These are phyloP conservation scores for Wasmannia auropunctata DNA, from an alignment of 1,140 invertebrate genomes.

Conservation along the genomic window DNA sequence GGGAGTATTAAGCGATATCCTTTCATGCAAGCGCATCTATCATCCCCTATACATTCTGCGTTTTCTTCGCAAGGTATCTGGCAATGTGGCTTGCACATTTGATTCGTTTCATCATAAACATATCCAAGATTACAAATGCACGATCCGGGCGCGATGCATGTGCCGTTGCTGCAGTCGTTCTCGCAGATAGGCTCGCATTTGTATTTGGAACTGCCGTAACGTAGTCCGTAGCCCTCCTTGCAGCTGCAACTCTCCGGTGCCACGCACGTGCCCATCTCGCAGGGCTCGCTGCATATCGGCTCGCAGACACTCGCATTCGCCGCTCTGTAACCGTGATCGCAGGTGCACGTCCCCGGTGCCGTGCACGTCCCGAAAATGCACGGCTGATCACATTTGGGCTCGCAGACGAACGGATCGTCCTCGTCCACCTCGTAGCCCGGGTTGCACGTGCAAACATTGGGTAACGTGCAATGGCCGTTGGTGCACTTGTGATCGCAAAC, in stretches of 20 bases:
- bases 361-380: slow-evolving; percentile 20
- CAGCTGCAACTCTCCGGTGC: slow-evolving; percentile 65
- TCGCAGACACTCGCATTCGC: not conserved
- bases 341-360: not conserved
- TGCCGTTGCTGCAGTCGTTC: slow-evolving; percentile 44
- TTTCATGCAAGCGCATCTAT: not conserved
- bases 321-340: slow-evolving; percentile 38
- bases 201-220: not conserved
- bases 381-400: slow-evolving; percentile 6
- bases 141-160: slow-evolving; percentile 58
- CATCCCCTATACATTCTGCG: not conserved
- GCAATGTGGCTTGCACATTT: not conserved
- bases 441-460: slow-evolving; percentile 85
- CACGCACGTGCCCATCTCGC: slow-evolving; percentile 48
- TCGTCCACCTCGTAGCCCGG: slow-evolving; percentile 56
- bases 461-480: slow-evolving; percentile 87
- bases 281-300: slow-evolving; percentile 52
- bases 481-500: slow-evolving; percentile 83
- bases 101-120: not conserved
- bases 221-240: slow-evolving; percentile 36
- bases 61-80: not conserved
- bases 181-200: slow-evolving; percentile 60
- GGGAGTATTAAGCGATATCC: not conserved
- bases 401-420: not conserved
- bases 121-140: slow-evolving; percentile 7